A percentile compares a stretch with the other conserved stretches of the same genome.
These are phyloP conservation scores for Ciconia maguari DNA, from an alignment of 2,113 vertebrate genomes.

Conservation along the genomic window DNA sequence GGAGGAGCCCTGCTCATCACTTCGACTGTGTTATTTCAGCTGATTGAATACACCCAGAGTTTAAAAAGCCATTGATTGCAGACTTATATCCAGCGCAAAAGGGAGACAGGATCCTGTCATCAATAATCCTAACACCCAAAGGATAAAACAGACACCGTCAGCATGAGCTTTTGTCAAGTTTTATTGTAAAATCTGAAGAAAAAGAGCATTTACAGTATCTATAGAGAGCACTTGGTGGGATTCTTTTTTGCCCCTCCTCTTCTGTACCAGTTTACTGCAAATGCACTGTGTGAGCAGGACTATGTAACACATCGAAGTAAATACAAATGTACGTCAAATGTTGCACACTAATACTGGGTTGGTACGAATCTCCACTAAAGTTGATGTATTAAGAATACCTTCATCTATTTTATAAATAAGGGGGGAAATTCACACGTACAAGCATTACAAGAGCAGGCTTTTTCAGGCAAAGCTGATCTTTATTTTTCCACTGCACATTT, in stretches of 20 bases:
- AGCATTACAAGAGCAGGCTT: slow-evolving; percentile 19
- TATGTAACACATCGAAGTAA: background rate
- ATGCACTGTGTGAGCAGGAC: background rate
- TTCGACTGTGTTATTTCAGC: background rate
- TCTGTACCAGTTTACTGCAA: background rate
- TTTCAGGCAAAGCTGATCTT: slow-evolving; percentile 23
- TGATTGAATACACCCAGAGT: fast-evolving
- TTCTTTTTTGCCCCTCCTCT: background rate
- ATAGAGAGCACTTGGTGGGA: background rate
- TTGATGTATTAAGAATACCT: slow-evolving; percentile 68
- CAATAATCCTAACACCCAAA: background rate
- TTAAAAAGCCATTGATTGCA: background rate
- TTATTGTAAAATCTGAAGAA: slow-evolving; percentile 70
- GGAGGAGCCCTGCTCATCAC: background rate
- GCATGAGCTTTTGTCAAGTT: slow-evolving; percentile 20
- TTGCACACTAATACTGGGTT: background rate
- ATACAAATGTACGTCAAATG: slow-evolving; percentile 1
- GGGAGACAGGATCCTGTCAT: background rate
- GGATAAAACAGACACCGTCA: background rate
- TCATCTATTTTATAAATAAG: slow-evolving; percentile 58
- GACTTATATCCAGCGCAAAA: background rate
- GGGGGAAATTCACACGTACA: slow-evolving; percentile 27
- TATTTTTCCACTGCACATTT: background rate
- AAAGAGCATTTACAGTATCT: slow-evolving; percentile 47
- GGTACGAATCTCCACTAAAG: slow-evolving; percentile 69